These are phyloP conservation scores for Poeciliopsis occidentalis DNA, from an alignment of 2,113 vertebrate species.

Conservation along the genomic window DNA sequence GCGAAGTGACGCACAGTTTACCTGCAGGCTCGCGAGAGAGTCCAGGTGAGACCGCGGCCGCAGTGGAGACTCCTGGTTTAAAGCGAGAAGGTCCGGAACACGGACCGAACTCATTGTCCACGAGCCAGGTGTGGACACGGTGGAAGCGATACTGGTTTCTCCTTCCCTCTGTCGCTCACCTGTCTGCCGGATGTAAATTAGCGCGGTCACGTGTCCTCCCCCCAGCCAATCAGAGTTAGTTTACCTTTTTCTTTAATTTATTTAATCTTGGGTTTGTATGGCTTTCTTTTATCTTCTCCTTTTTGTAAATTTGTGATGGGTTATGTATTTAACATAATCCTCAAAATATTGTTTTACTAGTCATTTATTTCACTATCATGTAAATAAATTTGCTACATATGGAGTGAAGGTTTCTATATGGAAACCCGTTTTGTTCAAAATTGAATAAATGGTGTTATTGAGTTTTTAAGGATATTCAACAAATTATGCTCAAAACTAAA, in stretches of 20 bases:
- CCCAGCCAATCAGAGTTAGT: conserved; percentile 52
- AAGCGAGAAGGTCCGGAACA: background rate
- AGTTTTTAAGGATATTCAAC: too few relatives aligned
- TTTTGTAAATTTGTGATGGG: too few relatives aligned
- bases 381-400: too few relatives aligned
- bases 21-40: background rate
- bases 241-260: background rate
- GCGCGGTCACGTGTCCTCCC: conserved; percentile 30
- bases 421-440: too few relatives aligned
- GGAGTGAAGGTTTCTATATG: too few relatives aligned
- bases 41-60: conserved; percentile 11
- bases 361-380: too few relatives aligned
- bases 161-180: conserved; percentile 31
- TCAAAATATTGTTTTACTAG: too few relatives aligned
- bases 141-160: conserved; percentile 6
- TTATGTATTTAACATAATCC: too few relatives aligned
- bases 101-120: background rate
- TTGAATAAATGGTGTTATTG: too few relatives aligned
- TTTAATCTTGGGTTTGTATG: background rate
- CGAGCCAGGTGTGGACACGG: background rate
- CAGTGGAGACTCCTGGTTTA: background rate
- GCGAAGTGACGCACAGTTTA: background rate
- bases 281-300: too few relatives aligned
- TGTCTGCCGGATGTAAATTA: conserved; percentile 40
- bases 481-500: too few relatives aligned